Conservation (phyloP, 2,797 vertebrate genomes). For the Tokudaia muenninki region DNA sequence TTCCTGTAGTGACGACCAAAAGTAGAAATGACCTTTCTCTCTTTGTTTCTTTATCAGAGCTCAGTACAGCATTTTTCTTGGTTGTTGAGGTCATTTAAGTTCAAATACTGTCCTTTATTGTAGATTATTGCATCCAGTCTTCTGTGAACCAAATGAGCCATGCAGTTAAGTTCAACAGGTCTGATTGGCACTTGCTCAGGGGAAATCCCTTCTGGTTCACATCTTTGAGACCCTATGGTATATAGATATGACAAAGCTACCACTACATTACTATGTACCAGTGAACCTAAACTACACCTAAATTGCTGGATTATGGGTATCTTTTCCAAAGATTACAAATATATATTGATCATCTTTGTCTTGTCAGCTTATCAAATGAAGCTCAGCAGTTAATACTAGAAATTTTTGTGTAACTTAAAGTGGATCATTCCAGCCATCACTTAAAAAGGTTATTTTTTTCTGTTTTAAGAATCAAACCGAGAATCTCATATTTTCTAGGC, state of each 20-base stretch:
- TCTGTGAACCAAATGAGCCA: not conserved
- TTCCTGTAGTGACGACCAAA: not conserved
- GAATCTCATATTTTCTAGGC: not conserved
- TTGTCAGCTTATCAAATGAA: slow-evolving; percentile 44
- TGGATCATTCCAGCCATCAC: not conserved
- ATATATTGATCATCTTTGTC: not conserved
- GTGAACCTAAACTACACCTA: not conserved
- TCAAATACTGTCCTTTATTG: not conserved
- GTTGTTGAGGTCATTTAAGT: not conserved
- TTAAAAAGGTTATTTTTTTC: not conserved
- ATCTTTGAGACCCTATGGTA: not conserved
- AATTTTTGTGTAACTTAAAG: not conserved
- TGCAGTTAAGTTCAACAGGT: slow-evolving; percentile 4
- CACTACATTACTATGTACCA: not conserved
- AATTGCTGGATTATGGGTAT: not conserved
- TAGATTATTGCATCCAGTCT: not conserved
- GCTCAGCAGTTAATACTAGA: not conserved
- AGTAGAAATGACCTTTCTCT: not conserved
- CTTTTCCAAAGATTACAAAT: not conserved
- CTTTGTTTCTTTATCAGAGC: not conserved
- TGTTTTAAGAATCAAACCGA: not conserved
- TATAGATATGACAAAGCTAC: not conserved
- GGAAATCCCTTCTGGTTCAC: not conserved
- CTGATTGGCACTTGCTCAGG: not conserved
- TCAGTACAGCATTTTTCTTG: not conserved